These are phyloP conservation scores for Eilema sororculum DNA, from an alignment of 2,888 invertebrate species.

Conservation along the genomic window DNA sequence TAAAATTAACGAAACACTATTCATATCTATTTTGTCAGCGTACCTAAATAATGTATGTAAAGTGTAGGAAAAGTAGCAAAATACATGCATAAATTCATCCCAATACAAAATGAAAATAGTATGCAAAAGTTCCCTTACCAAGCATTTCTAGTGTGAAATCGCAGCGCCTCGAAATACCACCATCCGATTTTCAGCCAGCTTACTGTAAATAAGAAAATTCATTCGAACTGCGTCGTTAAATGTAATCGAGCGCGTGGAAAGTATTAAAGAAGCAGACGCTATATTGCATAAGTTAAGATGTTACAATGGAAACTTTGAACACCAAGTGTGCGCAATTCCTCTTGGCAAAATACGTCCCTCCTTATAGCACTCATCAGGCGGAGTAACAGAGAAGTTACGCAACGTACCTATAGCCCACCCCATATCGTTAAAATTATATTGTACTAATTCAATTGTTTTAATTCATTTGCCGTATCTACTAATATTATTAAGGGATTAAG, in stretches of 20 bases:
- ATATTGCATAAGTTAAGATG: conserved; percentile 86
- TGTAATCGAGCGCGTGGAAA: conserved; percentile 85
- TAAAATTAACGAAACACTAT: no score
- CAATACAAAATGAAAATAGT: conserved; percentile 56
- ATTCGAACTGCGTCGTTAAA: conserved; percentile 83
- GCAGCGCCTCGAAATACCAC: conserved; percentile 68
- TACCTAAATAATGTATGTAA: no score
- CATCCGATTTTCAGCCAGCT: conserved; percentile 78
- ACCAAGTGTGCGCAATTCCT: conserved; percentile 82
- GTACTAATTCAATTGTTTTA: conserved; percentile 48
- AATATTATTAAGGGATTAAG: conserved; percentile 9
- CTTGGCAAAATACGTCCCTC: conserved; percentile 70
- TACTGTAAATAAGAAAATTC: conserved; percentile 85
- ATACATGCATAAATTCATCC: conserved; percentile 41
- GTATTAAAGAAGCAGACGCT: conserved; percentile 85
- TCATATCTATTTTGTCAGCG: no score
- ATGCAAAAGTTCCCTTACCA: conserved; percentile 70
- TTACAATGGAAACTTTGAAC: conserved; percentile 85
- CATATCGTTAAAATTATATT: conserved; percentile 47
- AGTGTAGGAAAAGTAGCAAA: background rate
- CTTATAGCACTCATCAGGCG: conserved; percentile 60
- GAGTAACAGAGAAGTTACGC: conserved; percentile 60
- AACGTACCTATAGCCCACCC: conserved; percentile 27
- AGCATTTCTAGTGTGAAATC: conserved; percentile 77
- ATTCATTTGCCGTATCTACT: conserved; percentile 34